Evolutionary conservation across 2,888 invertebrate species (phyloP).

Genomic region (Polydrusus tereticollis): DNA sequence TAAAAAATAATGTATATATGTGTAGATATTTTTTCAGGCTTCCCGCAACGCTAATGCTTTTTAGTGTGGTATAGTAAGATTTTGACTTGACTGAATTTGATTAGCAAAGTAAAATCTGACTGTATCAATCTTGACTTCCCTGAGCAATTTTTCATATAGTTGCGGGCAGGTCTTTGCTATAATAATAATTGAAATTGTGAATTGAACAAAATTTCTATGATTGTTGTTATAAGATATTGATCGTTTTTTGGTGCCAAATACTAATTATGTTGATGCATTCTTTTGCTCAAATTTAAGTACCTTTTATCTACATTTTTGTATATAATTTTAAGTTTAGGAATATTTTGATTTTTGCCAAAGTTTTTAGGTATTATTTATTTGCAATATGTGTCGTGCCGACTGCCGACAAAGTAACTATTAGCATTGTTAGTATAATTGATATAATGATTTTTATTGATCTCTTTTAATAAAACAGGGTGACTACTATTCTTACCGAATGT

Average conservation of each 20-base stretch:
- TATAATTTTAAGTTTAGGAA: slow-evolving; percentile 2
- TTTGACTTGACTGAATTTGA: neutral
- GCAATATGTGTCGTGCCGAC: slow-evolving; percentile 12
- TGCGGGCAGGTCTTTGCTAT: neutral
- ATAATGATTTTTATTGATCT: slow-evolving; percentile 24
- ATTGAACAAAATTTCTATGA: slow-evolving; percentile 21
- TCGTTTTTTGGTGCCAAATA: slow-evolving; percentile 27
- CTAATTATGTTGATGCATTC: slow-evolving; percentile 14
- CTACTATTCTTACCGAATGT: neutral
- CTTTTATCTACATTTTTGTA: slow-evolving; percentile 2
- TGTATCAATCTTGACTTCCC: neutral
- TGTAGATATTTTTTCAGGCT: slow-evolving; percentile 6
- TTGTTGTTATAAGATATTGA: slow-evolving; percentile 21
- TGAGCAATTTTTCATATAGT: neutral
- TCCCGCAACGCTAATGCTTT: neutral
- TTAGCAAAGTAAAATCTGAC: neutral
- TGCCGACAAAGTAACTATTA: neutral
- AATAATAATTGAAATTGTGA: slow-evolving; percentile 3
- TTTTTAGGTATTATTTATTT: slow-evolving; percentile 15
- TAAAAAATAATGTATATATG: neutral
- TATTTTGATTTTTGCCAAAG: slow-evolving; percentile 21
- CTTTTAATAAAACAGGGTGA: slow-evolving; percentile 21
- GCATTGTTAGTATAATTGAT: neutral
- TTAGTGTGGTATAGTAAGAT: neutral
- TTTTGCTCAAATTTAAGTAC: slow-evolving; percentile 31